Evolutionary conservation across 2,113 vertebrate species (phyloP).

Genomic region (Tonatia bakeri): DNA sequence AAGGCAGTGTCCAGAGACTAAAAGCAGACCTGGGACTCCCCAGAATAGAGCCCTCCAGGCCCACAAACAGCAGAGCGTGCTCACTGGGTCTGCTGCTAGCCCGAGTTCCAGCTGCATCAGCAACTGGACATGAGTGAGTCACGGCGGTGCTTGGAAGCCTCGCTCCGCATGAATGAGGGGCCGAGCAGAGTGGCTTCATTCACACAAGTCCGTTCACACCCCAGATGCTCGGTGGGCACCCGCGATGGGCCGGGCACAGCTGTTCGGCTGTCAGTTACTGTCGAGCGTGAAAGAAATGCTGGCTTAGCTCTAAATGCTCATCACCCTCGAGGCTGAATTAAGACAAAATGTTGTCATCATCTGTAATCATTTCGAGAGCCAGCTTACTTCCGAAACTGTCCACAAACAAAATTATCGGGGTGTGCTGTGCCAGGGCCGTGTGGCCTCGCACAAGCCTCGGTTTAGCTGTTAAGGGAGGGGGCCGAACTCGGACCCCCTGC

Average conservation of each 20-base stretch:
- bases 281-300: not conserved
- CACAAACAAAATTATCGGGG: not conserved
- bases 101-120: not conserved
- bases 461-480: not conserved
- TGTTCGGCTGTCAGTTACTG: accelerated
- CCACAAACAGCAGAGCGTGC: not conserved
- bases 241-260: accelerated
- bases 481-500: not conserved
- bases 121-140: not conserved
- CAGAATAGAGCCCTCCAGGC: conserved; percentile 35
- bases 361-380: not conserved
- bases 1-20: conserved; percentile 44
- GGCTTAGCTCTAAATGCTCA: not conserved
- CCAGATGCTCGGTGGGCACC: no score
- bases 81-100: not conserved
- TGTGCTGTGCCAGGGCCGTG: not conserved
- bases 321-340: not conserved
- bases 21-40: conserved; percentile 38
- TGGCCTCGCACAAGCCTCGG: not conserved
- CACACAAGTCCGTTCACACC: not conserved
- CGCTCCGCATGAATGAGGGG: not conserved
- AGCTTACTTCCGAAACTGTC: not conserved
- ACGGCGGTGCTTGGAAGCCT: not conserved
- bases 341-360: not conserved
- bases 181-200: not conserved